Conservation (phyloP, 1,140 invertebrate genomes). For the Heliconius eleuchia region DNA sequence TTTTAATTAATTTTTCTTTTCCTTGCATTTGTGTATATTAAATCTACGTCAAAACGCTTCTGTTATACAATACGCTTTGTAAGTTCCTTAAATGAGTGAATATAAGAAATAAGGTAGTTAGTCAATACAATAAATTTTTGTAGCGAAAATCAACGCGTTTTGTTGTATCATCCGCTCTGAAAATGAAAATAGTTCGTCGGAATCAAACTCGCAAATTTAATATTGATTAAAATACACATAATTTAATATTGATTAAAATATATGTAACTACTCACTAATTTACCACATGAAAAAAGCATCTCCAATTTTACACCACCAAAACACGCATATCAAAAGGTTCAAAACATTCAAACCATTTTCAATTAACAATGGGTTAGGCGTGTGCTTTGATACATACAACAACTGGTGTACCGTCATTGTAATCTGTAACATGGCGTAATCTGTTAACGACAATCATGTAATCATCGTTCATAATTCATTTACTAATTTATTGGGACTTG, state of each 20-base stretch:
- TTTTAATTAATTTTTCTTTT: background rate
- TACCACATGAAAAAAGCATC: background rate
- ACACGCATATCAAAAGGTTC: background rate
- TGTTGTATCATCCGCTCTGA: no score
- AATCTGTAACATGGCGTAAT: conserved; percentile 26
- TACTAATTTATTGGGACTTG: conserved; percentile 22
- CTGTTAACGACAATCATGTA: conserved; percentile 27
- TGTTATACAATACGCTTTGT: no score
- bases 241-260: background rate
- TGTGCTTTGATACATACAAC: conserved; percentile 33
- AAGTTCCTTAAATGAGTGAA: no score
- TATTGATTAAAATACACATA: background rate
- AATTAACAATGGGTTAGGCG: conserved; percentile 33
- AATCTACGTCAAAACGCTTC: background rate
- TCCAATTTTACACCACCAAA: background rate
- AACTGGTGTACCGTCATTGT: background rate
- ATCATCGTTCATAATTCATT: conserved; percentile 13
- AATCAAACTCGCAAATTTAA: no score
- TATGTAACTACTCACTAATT: background rate
- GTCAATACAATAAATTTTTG: no score
- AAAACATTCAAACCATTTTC: conserved; percentile 26
- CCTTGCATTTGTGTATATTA: background rate
- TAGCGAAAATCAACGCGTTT: no score
- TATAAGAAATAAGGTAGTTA: no score
- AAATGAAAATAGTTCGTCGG: no score